Conservation (phyloP, 2,797 vertebrate genomes). For the Zenarchopterus dispar region DNA sequence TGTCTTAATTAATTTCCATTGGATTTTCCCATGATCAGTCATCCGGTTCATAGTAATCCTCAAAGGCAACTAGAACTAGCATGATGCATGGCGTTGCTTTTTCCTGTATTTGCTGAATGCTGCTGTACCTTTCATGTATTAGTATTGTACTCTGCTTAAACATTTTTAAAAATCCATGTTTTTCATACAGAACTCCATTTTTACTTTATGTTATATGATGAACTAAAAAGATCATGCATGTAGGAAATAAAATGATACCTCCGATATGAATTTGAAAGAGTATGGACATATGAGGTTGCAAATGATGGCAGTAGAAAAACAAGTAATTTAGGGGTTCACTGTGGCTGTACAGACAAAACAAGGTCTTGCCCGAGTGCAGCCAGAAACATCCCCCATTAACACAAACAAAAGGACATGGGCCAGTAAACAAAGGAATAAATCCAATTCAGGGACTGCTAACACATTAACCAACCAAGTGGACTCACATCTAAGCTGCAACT, state of each 20-base stretch:
- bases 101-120: too few species aligned
- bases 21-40: too few species aligned
- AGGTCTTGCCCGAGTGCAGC: slow-evolving; percentile 15
- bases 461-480: slow-evolving; percentile 50
- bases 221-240: background rate
- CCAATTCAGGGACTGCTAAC: slow-evolving; percentile 41
- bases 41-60: too few species aligned
- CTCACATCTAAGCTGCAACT: slow-evolving; percentile 37
- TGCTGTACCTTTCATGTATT: background rate
- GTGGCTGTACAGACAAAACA: slow-evolving; percentile 6
- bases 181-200: background rate
- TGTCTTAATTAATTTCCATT: too few species aligned
- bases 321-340: slow-evolving; percentile 6
- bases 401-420: slow-evolving; percentile 29
- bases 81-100: too few species aligned
- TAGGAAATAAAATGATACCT: background rate
- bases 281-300: background rate
- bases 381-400: slow-evolving; percentile 22
- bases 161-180: background rate
- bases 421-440: slow-evolving; percentile 25
- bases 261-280: background rate
- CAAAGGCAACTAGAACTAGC: too few species aligned
- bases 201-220: background rate
- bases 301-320: background rate
- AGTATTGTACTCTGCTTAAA: background rate